phyloP scores from a whole-genome alignment of 1,140 invertebrate species.

The Phenacoccus solenopsis region DNA sequence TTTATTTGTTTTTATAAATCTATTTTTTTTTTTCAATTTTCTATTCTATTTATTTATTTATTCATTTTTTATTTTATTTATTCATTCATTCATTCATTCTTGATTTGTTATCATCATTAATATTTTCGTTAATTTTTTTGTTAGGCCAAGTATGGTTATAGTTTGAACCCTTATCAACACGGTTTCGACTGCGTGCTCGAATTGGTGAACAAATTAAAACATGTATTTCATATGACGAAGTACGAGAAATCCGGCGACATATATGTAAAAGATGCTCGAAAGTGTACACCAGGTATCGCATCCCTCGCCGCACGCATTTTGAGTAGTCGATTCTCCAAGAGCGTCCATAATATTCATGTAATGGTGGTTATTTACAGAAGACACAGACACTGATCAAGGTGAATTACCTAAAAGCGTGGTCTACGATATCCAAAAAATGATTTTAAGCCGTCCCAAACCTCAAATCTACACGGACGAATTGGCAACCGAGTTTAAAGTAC shows the following conservation, averaged over 20 bases:
- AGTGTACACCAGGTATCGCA: background rate
- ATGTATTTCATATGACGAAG: background rate
- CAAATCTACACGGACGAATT: background rate
- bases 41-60: no score
- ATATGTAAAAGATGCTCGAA: background rate
- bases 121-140: no score
- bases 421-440: background rate
- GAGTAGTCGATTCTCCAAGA: no score
- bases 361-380: background rate
- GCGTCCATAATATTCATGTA: no score
- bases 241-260: background rate
- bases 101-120: no score
- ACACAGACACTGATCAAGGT: background rate
- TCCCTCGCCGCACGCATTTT: no score
- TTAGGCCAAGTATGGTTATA: background rate
- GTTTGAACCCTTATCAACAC: background rate
- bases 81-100: no score
- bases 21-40: no score
- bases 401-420: background rate
- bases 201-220: background rate
- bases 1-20: no score
- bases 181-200: background rate
- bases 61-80: no score
- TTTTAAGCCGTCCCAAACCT: background rate
- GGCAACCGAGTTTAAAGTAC: background rate